Base-by-base conservation (phyloP, 53 echinoderm and acorn worm genomes). In the Zoroaster sp. region DNA sequence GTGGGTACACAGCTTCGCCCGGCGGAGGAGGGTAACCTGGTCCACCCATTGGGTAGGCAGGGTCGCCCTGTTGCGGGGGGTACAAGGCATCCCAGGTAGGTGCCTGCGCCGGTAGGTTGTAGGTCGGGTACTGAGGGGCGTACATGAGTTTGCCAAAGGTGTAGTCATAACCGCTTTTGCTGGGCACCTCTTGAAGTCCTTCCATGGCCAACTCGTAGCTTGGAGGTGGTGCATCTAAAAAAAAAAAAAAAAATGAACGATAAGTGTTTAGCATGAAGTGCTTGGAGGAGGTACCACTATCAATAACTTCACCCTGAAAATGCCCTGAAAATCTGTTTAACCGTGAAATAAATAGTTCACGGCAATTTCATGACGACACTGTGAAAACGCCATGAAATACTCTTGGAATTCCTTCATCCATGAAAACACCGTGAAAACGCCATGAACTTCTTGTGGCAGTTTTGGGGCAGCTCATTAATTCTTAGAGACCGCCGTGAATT, bases 91-190 rank as follows among this genome's bases (percentile, higher is more conserved):
- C 63, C 79, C 79, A 79, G 55, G 79, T 79, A 35, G 79, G 79
- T 39, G 55, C 37, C 8, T 55, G 59, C 36, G 28, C 28, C 0
- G 79, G 79, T 59, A 87, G 72, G 71, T 76, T 90, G 88, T 93
- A 93, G 83, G 73, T 91, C 12, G 93, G 88, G 77, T 93, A 93
- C 69, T 82, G 65, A 18, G 93, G 93, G 30, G 93, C 91, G 43
- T 90, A 93, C 54, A 68, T 87, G 18, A 72, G 80, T 42, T 87
- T 87, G 11, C 93, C 93, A 83, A 93, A 93, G 18, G 89, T 80
- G 80, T 89, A 72, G 46, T 81, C 72, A 35, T 81, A 15, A 52
- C 88, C 91, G 41, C 80, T 59, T 40, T 93, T 80, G 45, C 87
- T 83, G 9, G 85, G 87, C 7, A 93, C 91, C 35, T 90, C 66